Evolutionary conservation across 2,888 invertebrate species (phyloP).

Genomic region (Diachrysia chrysitis): DNA sequence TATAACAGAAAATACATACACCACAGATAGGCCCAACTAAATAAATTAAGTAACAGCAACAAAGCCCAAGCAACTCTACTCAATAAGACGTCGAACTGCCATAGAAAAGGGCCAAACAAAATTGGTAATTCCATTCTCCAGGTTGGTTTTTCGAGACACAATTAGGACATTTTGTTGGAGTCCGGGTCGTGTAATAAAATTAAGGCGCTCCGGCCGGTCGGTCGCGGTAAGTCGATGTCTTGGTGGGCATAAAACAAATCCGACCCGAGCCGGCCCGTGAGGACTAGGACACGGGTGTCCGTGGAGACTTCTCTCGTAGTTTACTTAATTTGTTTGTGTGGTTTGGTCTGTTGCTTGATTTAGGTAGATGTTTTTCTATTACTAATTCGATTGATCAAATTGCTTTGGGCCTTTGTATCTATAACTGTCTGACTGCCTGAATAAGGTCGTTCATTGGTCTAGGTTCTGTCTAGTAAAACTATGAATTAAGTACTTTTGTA

Average conservation of each 20-base stretch:
- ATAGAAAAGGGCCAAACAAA: conserved; percentile 67
- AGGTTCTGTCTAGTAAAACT: too few relatives aligned
- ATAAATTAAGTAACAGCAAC: conserved; percentile 39
- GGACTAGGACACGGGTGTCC: conserved; percentile 54
- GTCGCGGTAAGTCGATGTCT: conserved; percentile 85
- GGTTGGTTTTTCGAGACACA: conserved; percentile 85
- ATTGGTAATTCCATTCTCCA: conserved; percentile 80
- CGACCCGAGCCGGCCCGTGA: conserved; percentile 74
- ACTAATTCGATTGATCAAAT: too few relatives aligned
- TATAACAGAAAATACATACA: conserved; percentile 7
- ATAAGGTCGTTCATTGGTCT: too few relatives aligned
- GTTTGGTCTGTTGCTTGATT: neutral
- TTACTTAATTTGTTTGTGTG: conserved; percentile 22
- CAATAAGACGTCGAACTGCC: conserved; percentile 54
- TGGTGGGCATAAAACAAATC: conserved; percentile 87
- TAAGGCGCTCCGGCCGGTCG: conserved; percentile 83
- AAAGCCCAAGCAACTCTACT: conserved; percentile 36
- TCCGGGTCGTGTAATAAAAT: conserved; percentile 87
- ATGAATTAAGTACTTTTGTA: too few relatives aligned
- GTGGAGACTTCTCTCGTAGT: conserved; percentile 64
- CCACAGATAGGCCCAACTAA: conserved; percentile 27
- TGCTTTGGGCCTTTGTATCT: too few relatives aligned
- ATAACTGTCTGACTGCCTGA: too few relatives aligned
- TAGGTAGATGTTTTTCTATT: neutral
- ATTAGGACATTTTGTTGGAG: conserved; percentile 84